Conservation (phyloP, 2,888 invertebrate genomes). For the Antheraea yamamai region DNA sequence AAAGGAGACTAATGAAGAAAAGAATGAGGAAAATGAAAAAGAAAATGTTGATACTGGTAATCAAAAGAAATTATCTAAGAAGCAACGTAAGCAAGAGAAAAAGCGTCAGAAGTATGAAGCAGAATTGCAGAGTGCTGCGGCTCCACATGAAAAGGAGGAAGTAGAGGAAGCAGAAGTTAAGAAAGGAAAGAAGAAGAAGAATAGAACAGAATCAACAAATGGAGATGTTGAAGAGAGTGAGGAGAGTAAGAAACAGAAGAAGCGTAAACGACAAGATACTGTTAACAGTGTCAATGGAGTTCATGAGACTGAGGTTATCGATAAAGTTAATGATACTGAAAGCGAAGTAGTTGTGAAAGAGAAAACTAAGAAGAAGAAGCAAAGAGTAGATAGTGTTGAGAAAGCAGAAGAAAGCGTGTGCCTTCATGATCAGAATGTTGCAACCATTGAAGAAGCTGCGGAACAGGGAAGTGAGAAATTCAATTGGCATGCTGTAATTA, state of each 20-base stretch:
- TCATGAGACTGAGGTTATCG: slow-evolving; percentile 38
- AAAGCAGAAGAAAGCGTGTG: slow-evolving; percentile 63
- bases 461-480: slow-evolving; percentile 62
- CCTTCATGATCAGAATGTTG: slow-evolving; percentile 75
- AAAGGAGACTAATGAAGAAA: slow-evolving; percentile 35
- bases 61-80: slow-evolving; percentile 63
- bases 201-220: slow-evolving; percentile 56
- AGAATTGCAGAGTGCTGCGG: slow-evolving; percentile 66
- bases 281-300: slow-evolving; percentile 49
- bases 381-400: slow-evolving; percentile 56
- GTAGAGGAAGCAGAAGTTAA: slow-evolving; percentile 52
- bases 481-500: slow-evolving; percentile 76
- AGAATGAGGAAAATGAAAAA: slow-evolving; percentile 33
- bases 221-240: slow-evolving; percentile 46
- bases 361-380: slow-evolving; percentile 64
- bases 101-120: slow-evolving; percentile 75
- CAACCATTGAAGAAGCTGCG: slow-evolving; percentile 61
- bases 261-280: slow-evolving; percentile 70
- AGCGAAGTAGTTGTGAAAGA: slow-evolving; percentile 42
- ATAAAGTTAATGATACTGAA: slow-evolving; percentile 29
- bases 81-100: slow-evolving; percentile 75
- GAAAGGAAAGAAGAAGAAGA: slow-evolving; percentile 73
- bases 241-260: slow-evolving; percentile 65
- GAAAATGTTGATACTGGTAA: slow-evolving; percentile 37
- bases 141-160: slow-evolving; percentile 48